These are phyloP conservation scores for Helostoma temminkii DNA, from an alignment of 2,797 vertebrate genomes.

Conservation along the genomic window DNA sequence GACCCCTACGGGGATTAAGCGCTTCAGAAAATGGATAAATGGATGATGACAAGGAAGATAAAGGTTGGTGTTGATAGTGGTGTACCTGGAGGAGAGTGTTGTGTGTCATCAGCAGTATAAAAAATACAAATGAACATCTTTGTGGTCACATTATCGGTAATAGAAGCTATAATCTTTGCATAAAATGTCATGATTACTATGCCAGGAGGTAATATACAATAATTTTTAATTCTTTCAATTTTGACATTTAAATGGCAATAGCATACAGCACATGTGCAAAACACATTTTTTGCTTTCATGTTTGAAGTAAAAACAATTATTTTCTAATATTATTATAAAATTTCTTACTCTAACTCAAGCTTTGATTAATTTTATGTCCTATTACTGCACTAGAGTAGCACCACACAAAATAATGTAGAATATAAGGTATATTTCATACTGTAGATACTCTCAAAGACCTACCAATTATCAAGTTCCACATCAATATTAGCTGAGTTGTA, in stretches of 20 bases:
- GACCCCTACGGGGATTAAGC: too few relatives aligned
- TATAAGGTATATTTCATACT: too few relatives aligned
- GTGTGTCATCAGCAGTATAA: conserved; percentile 41
- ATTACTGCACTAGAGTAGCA: too few relatives aligned
- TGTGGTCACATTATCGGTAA: conserved; percentile 50
- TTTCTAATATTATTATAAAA: conserved; percentile 5
- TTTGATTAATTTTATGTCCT: too few relatives aligned
- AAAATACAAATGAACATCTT: conserved; percentile 50
- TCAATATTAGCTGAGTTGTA: conserved; percentile 9
- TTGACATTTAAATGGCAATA: background rate
- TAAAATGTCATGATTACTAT: too few relatives aligned
- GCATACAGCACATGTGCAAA: background rate
- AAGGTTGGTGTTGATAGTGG: conserved; percentile 49
- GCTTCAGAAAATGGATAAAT: too few relatives aligned
- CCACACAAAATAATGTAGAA: too few relatives aligned
- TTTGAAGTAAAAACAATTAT: background rate
- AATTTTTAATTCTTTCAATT: background rate
- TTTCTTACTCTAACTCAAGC: background rate
- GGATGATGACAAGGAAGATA: conserved; percentile 44
- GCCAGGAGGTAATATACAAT: too few relatives aligned
- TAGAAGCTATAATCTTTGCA: too few relatives aligned
- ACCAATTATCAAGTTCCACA: conserved; percentile 17
- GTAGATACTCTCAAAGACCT: background rate
- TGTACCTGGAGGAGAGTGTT: conserved; percentile 37
- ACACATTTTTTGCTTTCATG: background rate